Percentiles rank a stretch among this genome's conserved stretches.
Evolutionary conservation across 2,113 vertebrate genomes (phyloP).

Genomic region (Ornithorhynchus anatinus): DNA sequence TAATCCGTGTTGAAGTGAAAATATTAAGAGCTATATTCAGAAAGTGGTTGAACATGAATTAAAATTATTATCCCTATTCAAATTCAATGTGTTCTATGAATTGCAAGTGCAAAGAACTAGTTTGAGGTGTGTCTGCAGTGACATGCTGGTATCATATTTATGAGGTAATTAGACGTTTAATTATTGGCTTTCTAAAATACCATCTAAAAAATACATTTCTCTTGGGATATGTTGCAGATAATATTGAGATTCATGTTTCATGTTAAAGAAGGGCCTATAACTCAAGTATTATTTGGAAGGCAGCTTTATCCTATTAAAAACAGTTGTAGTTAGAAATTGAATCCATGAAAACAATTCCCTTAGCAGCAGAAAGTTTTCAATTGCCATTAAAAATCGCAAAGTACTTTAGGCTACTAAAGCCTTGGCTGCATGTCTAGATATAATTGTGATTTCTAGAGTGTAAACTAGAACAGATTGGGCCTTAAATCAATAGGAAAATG

Average conservation of each 20-base stretch:
- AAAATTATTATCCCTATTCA: accelerated
- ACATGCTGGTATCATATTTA: background rate
- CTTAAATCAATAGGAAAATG: too few relatives aligned
- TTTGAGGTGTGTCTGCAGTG: too few relatives aligned
- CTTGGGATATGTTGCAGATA: background rate
- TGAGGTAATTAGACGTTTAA: background rate
- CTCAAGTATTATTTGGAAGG: background rate
- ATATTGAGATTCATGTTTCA: accelerated
- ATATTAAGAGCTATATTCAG: accelerated
- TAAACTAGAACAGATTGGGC: too few relatives aligned
- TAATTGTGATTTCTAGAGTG: too few relatives aligned
- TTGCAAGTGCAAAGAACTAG: accelerated
- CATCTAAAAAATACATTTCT: background rate
- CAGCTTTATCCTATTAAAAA: background rate
- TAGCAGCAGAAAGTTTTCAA: too few relatives aligned
- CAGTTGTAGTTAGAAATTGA: too few relatives aligned
- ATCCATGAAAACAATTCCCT: too few relatives aligned
- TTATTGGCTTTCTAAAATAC: background rate
- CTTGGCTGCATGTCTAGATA: too few relatives aligned
- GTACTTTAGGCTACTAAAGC: too few relatives aligned
- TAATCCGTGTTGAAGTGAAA: accelerated
- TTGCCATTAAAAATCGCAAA: background rate
- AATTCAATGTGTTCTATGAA: accelerated
- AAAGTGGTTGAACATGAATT: background rate
- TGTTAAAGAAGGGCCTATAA: background rate